A percentile compares a stretch with the other conserved stretches of the same genome.
These are phyloP conservation scores for Mylabris sibirica DNA, from an alignment of 2,888 invertebrate genomes.

Conservation along the genomic window DNA sequence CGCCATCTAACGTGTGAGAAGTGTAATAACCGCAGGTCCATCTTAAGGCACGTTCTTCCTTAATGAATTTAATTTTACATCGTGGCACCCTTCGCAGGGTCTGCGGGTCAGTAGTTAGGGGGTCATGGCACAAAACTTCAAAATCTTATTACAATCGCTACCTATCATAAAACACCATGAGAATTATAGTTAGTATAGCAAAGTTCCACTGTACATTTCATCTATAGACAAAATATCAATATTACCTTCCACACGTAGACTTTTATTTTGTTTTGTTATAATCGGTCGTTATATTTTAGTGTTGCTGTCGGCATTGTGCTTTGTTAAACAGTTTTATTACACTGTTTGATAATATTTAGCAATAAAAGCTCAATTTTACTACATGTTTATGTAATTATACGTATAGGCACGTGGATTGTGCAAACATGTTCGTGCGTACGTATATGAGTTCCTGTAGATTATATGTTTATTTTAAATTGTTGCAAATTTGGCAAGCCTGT, in stretches of 20 bases:
- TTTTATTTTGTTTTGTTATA: conserved; percentile 18
- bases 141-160: no score
- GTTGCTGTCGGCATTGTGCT: background rate
- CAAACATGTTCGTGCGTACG: background rate
- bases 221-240: conserved; percentile 46
- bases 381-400: background rate
- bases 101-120: no score
- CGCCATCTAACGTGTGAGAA: no score
- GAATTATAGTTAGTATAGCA: background rate
- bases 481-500: conserved; percentile 5
- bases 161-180: no score
- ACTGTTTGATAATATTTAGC: background rate
- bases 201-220: conserved; percentile 23
- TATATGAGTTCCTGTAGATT: background rate
- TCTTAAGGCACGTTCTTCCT: no score
- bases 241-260: conserved; percentile 57
- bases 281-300: background rate
- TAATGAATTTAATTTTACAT: no score
- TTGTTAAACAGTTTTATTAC: background rate
- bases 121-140: no score
- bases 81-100: no score
- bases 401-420: background rate
- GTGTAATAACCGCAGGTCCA: no score
- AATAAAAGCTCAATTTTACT: background rate
- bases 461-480: background rate